A percentile compares a stretch with the other conserved stretches of the same genome.
Evolutionary conservation across 2,888 invertebrate genomes (phyloP).

Genomic region (Erannis defoliaria): DNA sequence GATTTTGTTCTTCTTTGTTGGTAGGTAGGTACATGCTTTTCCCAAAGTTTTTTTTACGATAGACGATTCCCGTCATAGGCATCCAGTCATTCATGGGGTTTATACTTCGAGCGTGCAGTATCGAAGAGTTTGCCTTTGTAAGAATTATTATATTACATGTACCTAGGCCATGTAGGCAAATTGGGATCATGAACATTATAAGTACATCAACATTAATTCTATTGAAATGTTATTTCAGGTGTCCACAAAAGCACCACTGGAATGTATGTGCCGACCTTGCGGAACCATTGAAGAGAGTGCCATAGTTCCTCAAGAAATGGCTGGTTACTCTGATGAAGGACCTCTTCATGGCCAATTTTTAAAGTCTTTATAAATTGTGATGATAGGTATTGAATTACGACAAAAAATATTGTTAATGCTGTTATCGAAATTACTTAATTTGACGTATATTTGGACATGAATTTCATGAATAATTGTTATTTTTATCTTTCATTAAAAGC

Average conservation of each 20-base stretch:
- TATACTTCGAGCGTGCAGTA: too few relatives aligned
- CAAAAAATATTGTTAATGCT: background rate
- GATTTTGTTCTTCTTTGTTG: too few relatives aligned
- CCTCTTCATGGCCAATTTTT: constrained; percentile 93
- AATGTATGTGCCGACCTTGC: constrained; percentile 98
- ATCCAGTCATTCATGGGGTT: background rate
- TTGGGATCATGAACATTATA: background rate
- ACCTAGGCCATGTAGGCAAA: background rate
- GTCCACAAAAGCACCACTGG: constrained; percentile 96
- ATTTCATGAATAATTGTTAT: background rate
- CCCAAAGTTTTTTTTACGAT: background rate
- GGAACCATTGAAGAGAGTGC: constrained; percentile 95
- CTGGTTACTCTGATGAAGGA: constrained; percentile 94
- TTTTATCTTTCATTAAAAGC: background rate
- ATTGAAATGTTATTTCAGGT: constrained; percentile 86
- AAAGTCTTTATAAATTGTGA: constrained; percentile 81
- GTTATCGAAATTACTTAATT: background rate
- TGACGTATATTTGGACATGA: background rate
- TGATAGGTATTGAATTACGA: background rate
- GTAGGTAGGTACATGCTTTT: too few relatives aligned
- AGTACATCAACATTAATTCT: background rate
- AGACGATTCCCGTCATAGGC: too few relatives aligned
- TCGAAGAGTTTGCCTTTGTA: too few relatives aligned
- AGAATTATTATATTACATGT: too few relatives aligned
- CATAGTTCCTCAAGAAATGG: constrained; percentile 95